These are phyloP conservation scores for Arnoldichthys spilopterus DNA, from an alignment of 2,797 vertebrate genomes.

Conservation along the genomic window DNA sequence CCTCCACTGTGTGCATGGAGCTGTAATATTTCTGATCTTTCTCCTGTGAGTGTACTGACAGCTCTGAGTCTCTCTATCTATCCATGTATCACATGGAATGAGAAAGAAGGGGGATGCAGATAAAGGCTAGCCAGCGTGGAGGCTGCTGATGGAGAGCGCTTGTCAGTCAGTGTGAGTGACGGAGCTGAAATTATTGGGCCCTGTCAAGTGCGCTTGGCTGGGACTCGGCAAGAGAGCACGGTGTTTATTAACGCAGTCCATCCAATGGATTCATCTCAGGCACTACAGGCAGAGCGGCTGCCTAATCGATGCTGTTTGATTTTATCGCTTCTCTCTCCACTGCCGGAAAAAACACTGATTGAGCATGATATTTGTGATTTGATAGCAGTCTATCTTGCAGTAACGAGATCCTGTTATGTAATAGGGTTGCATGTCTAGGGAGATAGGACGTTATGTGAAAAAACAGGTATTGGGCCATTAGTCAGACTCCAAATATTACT, in stretches of 20 bases:
- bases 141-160: constrained; percentile 51
- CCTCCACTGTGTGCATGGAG: neutral
- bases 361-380: constrained; percentile 23
- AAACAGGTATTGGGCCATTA: neutral
- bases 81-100: constrained; percentile 20
- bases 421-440: neutral
- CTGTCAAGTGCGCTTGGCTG: constrained; percentile 44
- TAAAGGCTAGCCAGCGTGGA: constrained; percentile 33
- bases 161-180: constrained; percentile 76
- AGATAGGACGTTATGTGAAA: neutral
- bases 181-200: constrained; percentile 69
- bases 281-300: neutral
- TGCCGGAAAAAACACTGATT: neutral
- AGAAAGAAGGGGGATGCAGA: constrained; percentile 49
- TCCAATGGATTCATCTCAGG: constrained; percentile 52
- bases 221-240: constrained; percentile 51
- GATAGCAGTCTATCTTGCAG: constrained; percentile 10
- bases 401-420: neutral
- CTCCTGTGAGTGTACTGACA: neutral
- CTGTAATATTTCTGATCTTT: constrained; percentile 12
- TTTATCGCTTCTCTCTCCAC: neutral
- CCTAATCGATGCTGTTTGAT: neutral
- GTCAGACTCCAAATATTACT: no score
- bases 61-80: constrained; percentile 13
- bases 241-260: constrained; percentile 71